Base-by-base conservation (phyloP, 2,113 vertebrate species). In the Dicrurus megarhynchus region DNA sequence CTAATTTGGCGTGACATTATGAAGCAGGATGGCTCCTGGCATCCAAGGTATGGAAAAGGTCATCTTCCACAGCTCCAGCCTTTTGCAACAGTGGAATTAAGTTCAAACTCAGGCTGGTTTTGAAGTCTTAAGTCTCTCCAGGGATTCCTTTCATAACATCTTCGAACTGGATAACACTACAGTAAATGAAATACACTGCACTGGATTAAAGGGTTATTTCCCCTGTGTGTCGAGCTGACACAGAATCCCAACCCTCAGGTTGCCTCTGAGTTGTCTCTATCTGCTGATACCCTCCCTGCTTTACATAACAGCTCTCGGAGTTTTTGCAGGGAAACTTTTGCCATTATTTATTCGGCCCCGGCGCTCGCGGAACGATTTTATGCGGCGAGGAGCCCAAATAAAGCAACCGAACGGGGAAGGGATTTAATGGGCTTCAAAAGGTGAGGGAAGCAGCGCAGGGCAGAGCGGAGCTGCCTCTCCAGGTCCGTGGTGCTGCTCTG, bases 191-290 rank as follows among this genome's bases (percentile, higher is more conserved):
- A 99, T 98, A 98, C 98, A 98, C 97, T 98, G 97, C 95, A 98
- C 97, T 98, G 98, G 98, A 99, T 99, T 99, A 99, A 99, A 98
- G 98, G 98, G 98, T 99, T 99, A 99, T 99, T 99, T 99, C 98
- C 99, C 99, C 97, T 96, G 98, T 98, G 98, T 98, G 97, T 95
- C 33, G 86, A 85, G 90, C 94, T 98, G 97, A 97, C 97, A 98
- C 84, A 97, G 95, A 97, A 95, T 65, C 86, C 94, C 95, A 97
- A 97, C 95, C 92, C 90, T 98, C 97, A 63, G 89, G 95, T 96
- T 97, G 97, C 96, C 89, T 97, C 82, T 3, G 27, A 94, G 95
- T 97, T 94, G 95, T 97, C 97, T 97, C 95, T 97, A 95, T 97
- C 96, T 97, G 90, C 93, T 80, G 84, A 55, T 90, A 6, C 64